These are phyloP conservation scores for Tenthredo amoena DNA, from an alignment of 2,888 invertebrate genomes.

Conservation along the genomic window DNA sequence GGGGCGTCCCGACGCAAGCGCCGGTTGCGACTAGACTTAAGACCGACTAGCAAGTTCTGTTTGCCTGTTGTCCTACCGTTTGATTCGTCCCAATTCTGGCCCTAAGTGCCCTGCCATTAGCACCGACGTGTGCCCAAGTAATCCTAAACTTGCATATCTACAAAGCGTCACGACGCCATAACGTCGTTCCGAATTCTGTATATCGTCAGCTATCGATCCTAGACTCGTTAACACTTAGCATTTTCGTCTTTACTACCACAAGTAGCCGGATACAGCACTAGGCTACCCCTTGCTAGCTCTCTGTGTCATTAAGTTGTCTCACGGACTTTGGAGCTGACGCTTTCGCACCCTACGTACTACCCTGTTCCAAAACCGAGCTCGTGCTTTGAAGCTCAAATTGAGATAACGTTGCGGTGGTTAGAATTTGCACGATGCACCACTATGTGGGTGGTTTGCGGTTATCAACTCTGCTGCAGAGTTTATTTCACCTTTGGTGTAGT, in stretches of 20 bases:
- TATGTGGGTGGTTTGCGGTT: constrained; percentile 8
- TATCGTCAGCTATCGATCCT: not conserved
- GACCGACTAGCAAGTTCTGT: constrained; percentile 59
- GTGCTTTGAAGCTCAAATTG: constrained; percentile 74
- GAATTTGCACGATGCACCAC: not conserved
- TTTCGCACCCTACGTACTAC: constrained; percentile 59
- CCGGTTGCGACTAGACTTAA: not conserved
- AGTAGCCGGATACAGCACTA: not conserved
- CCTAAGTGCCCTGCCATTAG: constrained; percentile 61
- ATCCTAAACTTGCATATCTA: not conserved
- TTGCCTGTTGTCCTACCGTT: constrained; percentile 64
- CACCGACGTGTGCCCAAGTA: constrained; percentile 33
- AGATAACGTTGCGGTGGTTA: constrained; percentile 57
- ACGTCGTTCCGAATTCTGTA: not conserved
- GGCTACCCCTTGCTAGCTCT: not conserved
- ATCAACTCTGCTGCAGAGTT: not conserved
- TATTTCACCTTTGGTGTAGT: constrained; percentile 10
- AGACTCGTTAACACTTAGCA: not conserved
- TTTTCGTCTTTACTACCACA: not conserved
- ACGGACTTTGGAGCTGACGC: not conserved
- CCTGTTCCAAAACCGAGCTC: constrained; percentile 72
- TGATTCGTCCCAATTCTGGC: constrained; percentile 66
- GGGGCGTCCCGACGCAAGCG: constrained; percentile 51
- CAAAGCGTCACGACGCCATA: not conserved
- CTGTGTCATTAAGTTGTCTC: constrained; percentile 6